These are phyloP conservation scores for Mantis religiosa DNA, from an alignment of 2,888 invertebrate genomes.

Conservation along the genomic window DNA sequence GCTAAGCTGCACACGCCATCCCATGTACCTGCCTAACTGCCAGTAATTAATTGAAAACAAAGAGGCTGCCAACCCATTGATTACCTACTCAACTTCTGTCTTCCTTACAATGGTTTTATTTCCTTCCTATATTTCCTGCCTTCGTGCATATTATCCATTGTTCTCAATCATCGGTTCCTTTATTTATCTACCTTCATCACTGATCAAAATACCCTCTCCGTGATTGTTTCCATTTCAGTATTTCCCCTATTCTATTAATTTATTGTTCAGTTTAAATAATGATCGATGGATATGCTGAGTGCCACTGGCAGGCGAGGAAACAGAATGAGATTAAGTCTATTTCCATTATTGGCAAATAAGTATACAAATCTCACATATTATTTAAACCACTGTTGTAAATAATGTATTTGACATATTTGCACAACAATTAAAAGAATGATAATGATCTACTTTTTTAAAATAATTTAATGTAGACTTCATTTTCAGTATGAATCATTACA, in stretches of 20 bases:
- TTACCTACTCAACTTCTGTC: not conserved
- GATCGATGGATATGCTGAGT: too few relatives aligned
- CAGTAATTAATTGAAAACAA: slow-evolving; percentile 1
- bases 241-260: not conserved
- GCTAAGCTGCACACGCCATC: slow-evolving; percentile 11
- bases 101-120: not conserved
- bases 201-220: not conserved
- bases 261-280: not conserved
- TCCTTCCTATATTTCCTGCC: not conserved
- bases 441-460: too few relatives aligned
- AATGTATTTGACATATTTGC: too few relatives aligned
- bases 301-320: too few relatives aligned
- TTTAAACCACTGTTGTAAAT: too few relatives aligned
- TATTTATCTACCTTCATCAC: not conserved
- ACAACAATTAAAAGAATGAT: too few relatives aligned
- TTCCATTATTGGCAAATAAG: too few relatives aligned
- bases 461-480: too few relatives aligned
- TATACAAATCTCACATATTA: too few relatives aligned
- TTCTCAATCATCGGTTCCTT: not conserved
- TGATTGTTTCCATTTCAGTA: not conserved
- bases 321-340: too few relatives aligned
- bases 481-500: too few relatives aligned
- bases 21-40: not conserved
- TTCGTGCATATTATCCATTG: not conserved
- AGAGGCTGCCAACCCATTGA: not conserved